Base-by-base conservation (phyloP, 2,797 vertebrate genomes). In the Petrocephalus schoutedeni region DNA sequence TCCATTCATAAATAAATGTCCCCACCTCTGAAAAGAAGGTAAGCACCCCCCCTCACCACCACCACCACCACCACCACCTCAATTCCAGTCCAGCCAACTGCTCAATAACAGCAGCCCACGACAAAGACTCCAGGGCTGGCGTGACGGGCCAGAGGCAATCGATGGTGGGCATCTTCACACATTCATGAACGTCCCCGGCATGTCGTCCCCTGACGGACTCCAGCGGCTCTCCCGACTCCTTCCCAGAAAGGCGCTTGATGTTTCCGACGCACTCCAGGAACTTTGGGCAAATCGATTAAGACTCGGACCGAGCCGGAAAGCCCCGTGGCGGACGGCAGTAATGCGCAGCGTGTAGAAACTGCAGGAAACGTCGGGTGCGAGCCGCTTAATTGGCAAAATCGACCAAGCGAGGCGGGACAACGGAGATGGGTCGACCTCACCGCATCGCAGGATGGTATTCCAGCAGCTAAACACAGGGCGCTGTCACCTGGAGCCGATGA, bases 211-310 rank as follows among this genome's bases (percentile, higher is more conserved):
- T 10, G 14, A n/a, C 51, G 41, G 77, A 21, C 21, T n/a, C 49
- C 77, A 7, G 16, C 36, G 16, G 9, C 5, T 23, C 51, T 21
- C 53, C 49, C 45, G 12, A 19, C 49, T 4, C 6, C 49, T 54
- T 21, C 49, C 41, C 90, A 86, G 92, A 92, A 93, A 92, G 91
- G 88, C 91, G 90, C 90, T 89, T 5, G 89, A 89, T 88, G 92
- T 92, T 90, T 89, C 67, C 32, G 32, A 41, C 67, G 36, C 32
- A 19, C 32, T 41, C 14, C 28, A 19, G 32, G 28, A 74, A 41
- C 0, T 12, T 8, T 49, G 5, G 12, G 4, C 54, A 14, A 56
- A 56, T 8, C 67, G 67, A 41, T 32, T 41, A 74, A 36, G 32
- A 28, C 23, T 64, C 23, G 61, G 61, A 12, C 23, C 12, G 14